phyloP scores from a whole-genome alignment of 2,888 invertebrate species.

The Trimorus sp. region DNA sequence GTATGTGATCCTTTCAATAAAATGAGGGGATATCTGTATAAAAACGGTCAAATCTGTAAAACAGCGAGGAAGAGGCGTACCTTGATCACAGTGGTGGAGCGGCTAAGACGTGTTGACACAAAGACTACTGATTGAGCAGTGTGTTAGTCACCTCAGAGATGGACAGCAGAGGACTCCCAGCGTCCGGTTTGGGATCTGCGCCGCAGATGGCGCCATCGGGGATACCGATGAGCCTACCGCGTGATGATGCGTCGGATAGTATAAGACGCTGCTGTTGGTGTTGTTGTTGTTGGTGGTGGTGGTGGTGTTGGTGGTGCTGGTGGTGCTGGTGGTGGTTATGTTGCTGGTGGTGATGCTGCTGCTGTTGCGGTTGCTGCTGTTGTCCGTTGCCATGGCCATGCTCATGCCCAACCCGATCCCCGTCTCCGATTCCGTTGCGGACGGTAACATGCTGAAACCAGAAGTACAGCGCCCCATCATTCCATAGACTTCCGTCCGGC shows the following conservation, averaged over 20 bases:
- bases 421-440: slow-evolving; percentile 77
- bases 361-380: slow-evolving; percentile 67
- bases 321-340: slow-evolving; percentile 77
- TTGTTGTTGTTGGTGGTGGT: slow-evolving; percentile 64
- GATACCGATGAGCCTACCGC: slow-evolving; percentile 74
- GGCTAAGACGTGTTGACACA: slow-evolving; percentile 70
- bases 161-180: slow-evolving; percentile 88
- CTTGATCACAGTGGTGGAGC: slow-evolving; percentile 69
- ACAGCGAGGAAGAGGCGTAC: slow-evolving; percentile 52
- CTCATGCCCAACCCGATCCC: slow-evolving; percentile 70
- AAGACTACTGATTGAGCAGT: slow-evolving; percentile 85
- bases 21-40: too few relatives aligned
- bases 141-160: slow-evolving; percentile 91
- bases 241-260: slow-evolving; percentile 81
- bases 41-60: background rate
- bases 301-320: slow-evolving; percentile 74
- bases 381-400: slow-evolving; percentile 72
- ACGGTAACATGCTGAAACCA: slow-evolving; percentile 81
- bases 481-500: slow-evolving; percentile 35
- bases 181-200: slow-evolving; percentile 82
- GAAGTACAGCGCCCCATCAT: slow-evolving; percentile 70
- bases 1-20: too few relatives aligned
- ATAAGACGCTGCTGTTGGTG: slow-evolving; percentile 80
- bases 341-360: slow-evolving; percentile 68
- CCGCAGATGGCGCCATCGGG: slow-evolving; percentile 81